Conservation (phyloP, 1,140 invertebrate genomes). For the Drosophila malerkotliana region DNA sequence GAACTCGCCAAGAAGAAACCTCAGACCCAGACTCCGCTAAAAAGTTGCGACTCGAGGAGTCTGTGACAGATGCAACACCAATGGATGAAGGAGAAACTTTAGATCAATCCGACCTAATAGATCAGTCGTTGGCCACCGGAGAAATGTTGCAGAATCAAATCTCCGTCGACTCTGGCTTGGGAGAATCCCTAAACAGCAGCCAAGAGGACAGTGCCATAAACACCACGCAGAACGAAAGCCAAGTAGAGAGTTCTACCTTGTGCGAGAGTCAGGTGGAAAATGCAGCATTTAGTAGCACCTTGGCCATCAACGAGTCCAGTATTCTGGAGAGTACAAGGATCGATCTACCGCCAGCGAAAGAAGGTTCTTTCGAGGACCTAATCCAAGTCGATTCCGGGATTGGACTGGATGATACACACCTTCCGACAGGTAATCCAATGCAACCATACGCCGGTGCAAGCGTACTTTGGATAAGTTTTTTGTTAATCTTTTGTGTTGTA, state of each 20-base stretch:
- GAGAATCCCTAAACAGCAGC: slow-evolving; percentile 11
- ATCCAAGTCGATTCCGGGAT: slow-evolving; percentile 56
- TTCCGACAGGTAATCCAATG: slow-evolving; percentile 54
- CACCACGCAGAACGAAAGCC: slow-evolving; percentile 1
- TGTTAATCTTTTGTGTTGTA: slow-evolving; percentile 58
- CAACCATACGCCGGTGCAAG: slow-evolving; percentile 17
- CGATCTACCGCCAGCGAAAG: slow-evolving; percentile 14
- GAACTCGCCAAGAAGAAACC: slow-evolving; percentile 9
- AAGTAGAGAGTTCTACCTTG: slow-evolving; percentile 1
- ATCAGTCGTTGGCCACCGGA: background rate
- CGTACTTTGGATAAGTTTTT: slow-evolving; percentile 62
- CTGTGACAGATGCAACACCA: background rate
- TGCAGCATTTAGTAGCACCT: slow-evolving; percentile 41
- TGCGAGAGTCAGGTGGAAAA: slow-evolving; percentile 29
- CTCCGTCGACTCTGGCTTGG: slow-evolving; percentile 39
- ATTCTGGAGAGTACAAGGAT: slow-evolving; percentile 34
- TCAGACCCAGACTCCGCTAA: background rate
- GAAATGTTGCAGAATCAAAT: slow-evolving; percentile 9
- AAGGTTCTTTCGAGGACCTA: slow-evolving; percentile 4
- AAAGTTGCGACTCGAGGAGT: background rate
- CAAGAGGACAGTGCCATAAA: slow-evolving; percentile 10
- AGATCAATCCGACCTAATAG: background rate
- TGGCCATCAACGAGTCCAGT: slow-evolving; percentile 45
- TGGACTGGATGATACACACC: slow-evolving; percentile 32
- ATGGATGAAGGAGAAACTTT: background rate